These are phyloP conservation scores for Agraylea sexmaculata DNA, from an alignment of 1,140 invertebrate genomes.

Conservation along the genomic window DNA sequence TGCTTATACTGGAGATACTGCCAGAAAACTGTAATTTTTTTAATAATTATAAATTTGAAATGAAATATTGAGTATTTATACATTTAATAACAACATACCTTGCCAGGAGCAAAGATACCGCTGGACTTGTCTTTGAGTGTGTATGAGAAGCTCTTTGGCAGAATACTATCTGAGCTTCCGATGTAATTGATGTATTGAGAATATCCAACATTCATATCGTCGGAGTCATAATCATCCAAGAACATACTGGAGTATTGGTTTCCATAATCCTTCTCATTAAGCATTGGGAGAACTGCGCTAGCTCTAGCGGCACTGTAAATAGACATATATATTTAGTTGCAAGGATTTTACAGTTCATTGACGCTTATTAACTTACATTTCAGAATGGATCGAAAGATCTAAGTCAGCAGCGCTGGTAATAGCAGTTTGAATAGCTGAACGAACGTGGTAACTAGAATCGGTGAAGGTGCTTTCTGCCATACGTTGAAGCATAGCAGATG, in stretches of 20 bases:
- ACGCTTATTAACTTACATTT: constrained; percentile 39
- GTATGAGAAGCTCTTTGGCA: constrained; percentile 13
- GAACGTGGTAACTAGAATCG: constrained; percentile 49
- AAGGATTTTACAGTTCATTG: neutral
- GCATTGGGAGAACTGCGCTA: constrained; percentile 36
- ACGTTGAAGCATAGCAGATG: constrained; percentile 47
- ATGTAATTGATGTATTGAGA: constrained; percentile 32
- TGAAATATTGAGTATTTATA: too few species aligned
- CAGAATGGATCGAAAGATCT: constrained; percentile 24
- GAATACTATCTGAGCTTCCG: constrained; percentile 41
- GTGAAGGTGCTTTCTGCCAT: constrained; percentile 55
- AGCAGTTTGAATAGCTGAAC: constrained; percentile 44
- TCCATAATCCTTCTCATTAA: constrained; percentile 42
- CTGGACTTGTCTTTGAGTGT: constrained; percentile 25
- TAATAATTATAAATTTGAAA: too few species aligned
- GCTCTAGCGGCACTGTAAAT: constrained; percentile 41
- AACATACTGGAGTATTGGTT: constrained; percentile 37
- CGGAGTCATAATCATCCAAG: constrained; percentile 27
- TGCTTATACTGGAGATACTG: constrained; percentile 39
- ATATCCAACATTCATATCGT: constrained; percentile 35
- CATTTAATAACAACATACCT: too few species aligned
- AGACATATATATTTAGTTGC: constrained; percentile 6
- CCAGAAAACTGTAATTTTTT: constrained; percentile 22
- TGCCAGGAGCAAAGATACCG: constrained; percentile 33
- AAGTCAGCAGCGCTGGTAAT: constrained; percentile 41